These are phyloP conservation scores for Magallana gigas DNA, from an alignment of 1,140 invertebrate species.

Conservation along the genomic window DNA sequence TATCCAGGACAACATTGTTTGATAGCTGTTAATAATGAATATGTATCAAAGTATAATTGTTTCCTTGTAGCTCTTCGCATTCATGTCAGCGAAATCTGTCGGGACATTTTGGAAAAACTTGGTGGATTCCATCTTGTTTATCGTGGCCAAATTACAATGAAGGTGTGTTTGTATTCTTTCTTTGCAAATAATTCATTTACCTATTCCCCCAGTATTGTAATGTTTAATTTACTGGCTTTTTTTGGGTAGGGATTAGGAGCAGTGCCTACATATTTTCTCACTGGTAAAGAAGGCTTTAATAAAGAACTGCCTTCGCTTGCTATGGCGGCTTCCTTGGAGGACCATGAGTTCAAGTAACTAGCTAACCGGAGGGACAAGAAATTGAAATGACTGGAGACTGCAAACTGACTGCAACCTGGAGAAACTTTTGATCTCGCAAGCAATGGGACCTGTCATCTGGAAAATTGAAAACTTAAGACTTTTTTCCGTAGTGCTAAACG, in stretches of 20 bases:
- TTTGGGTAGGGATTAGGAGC: slow-evolving; percentile 62
- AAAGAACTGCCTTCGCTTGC: slow-evolving; percentile 53
- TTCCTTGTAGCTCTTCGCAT: slow-evolving; percentile 88
- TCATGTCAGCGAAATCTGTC: slow-evolving; percentile 94
- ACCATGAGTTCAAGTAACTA: slow-evolving; percentile 54
- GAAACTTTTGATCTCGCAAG: too few relatives aligned
- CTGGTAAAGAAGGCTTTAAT: slow-evolving; percentile 59
- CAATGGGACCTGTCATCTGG: too few relatives aligned
- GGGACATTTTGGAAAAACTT: slow-evolving; percentile 90
- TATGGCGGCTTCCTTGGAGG: slow-evolving; percentile 39
- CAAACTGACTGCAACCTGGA: too few relatives aligned
- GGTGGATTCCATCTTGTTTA: slow-evolving; percentile 91
- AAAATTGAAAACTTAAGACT: too few relatives aligned
- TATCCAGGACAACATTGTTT: too few relatives aligned
- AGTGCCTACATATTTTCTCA: slow-evolving; percentile 61
- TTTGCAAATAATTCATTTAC: neutral
- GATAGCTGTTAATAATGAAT: too few relatives aligned
- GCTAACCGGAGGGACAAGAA: too few relatives aligned
- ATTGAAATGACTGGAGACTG: too few relatives aligned
- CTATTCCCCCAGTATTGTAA: neutral
- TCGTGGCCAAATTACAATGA: slow-evolving; percentile 94
- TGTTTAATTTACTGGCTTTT: neutral
- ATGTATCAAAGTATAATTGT: neutral
- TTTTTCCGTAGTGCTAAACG: too few relatives aligned
- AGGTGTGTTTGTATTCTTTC: slow-evolving; percentile 83